A percentile compares a stretch with the other conserved stretches of the same genome.
Evolutionary conservation across 1,140 invertebrate genomes (phyloP).

Genomic region (Camponotus pennsylvanicus): DNA sequence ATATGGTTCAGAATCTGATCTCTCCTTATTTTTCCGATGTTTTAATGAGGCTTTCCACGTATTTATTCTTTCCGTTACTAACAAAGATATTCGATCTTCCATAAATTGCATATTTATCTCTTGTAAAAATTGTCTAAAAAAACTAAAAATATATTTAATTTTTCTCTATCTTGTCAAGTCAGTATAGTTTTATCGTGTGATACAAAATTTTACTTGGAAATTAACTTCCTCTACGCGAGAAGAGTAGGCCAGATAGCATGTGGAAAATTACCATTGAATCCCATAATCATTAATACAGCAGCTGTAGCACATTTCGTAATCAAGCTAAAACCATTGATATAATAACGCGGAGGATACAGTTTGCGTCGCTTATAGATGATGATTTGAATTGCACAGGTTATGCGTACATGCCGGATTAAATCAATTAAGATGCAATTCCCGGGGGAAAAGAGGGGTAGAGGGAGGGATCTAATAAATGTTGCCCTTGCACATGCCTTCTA

Average conservation of each 20-base stretch:
- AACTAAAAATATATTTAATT: background rate
- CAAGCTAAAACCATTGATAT: background rate
- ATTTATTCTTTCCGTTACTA: background rate
- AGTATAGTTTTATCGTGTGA: background rate
- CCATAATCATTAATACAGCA: constrained; percentile 5
- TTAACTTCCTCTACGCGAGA: background rate
- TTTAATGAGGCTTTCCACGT: background rate
- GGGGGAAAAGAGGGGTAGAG: background rate
- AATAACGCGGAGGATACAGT: background rate
- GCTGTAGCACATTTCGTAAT: constrained; percentile 7
- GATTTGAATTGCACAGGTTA: background rate
- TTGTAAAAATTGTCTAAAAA: background rate
- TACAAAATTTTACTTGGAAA: background rate
- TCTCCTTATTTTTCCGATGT: background rate
- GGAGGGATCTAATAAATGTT: background rate
- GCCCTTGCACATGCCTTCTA: background rate
- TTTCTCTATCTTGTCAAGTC: background rate
- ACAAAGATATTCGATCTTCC: background rate
- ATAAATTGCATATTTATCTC: background rate
- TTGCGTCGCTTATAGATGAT: constrained; percentile 9
- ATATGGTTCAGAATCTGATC: background rate
- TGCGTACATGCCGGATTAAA: constrained; percentile 16
- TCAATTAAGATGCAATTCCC: constrained; percentile 9
- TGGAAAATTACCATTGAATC: constrained; percentile 20
- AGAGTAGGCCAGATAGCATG: background rate